A percentile compares a stretch with the other conserved stretches of the same genome.
phyloP scores from a whole-genome alignment of 1,140 invertebrate species.

The Phymastichus coffea region DNA sequence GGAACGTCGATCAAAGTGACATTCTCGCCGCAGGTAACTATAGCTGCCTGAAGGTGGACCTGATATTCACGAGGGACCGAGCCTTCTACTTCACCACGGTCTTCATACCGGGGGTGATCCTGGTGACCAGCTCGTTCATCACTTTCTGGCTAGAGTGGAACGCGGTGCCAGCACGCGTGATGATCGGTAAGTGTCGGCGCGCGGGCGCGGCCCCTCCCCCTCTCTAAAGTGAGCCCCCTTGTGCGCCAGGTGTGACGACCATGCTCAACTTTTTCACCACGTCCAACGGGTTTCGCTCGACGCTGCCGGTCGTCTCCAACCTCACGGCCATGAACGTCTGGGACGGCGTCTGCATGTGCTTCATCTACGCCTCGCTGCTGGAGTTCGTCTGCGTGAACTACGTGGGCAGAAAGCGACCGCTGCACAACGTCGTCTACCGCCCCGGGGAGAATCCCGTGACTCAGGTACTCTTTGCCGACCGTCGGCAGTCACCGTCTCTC shows the following conservation, averaged over 20 bases:
- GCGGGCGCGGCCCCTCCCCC: too few species aligned
- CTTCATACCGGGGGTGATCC: constrained; percentile 92
- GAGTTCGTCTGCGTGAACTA: constrained; percentile 95
- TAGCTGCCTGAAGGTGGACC: constrained; percentile 88
- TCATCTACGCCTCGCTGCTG: constrained; percentile 89
- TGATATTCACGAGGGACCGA: constrained; percentile 89
- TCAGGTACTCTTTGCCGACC: constrained; percentile 65
- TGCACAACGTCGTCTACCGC: constrained; percentile 85
- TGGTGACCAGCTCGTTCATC: constrained; percentile 93
- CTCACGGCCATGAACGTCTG: constrained; percentile 94
- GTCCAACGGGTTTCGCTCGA: constrained; percentile 84
- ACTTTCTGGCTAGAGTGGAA: constrained; percentile 96
- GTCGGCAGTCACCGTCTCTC: too few species aligned
- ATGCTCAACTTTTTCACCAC: constrained; percentile 98
- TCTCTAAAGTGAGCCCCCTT: too few species aligned
- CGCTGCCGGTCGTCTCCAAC: constrained; percentile 89
- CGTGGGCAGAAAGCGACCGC: constrained; percentile 84
- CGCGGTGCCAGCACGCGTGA: constrained; percentile 89
- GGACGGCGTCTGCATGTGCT: constrained; percentile 95
- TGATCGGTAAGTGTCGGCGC: constrained; percentile 77
- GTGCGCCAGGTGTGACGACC: constrained; percentile 91
- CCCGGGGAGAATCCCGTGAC: constrained; percentile 88
- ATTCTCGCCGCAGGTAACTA: constrained; percentile 74
- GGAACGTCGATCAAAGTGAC: constrained; percentile 23
- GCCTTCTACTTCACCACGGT: constrained; percentile 95